phyloP scores from a whole-genome alignment of 1,140 invertebrate species.

The Penaeus vannamei region DNA sequence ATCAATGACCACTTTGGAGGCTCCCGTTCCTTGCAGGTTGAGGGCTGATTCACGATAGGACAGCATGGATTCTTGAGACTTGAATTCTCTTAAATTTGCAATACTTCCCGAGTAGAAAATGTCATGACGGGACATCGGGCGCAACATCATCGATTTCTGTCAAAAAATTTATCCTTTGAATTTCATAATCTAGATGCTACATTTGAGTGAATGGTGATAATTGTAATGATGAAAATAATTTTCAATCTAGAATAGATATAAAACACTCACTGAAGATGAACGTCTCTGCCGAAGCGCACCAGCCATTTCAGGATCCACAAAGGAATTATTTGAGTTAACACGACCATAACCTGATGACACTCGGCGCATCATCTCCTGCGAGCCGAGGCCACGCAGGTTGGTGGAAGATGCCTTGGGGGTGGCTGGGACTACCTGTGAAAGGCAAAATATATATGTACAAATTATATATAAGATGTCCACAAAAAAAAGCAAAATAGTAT shows the following conservation, averaged over 20 bases:
- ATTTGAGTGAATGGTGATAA: neutral
- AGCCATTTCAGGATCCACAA: conserved; percentile 42
- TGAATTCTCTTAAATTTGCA: conserved; percentile 90
- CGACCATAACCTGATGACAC: conserved; percentile 55
- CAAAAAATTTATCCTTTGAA: neutral
- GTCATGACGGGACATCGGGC: conserved; percentile 95
- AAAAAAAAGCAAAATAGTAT: neutral
- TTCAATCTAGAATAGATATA: neutral
- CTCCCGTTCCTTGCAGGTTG: conserved; percentile 75
- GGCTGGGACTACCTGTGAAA: conserved; percentile 58
- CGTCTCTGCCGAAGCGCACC: conserved; percentile 34
- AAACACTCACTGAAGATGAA: conserved; percentile 51
- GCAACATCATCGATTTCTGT: conserved; percentile 78
- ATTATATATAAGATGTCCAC: neutral
- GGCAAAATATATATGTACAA: neutral
- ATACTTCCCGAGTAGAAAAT: conserved; percentile 98
- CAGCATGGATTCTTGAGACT: conserved; percentile 91
- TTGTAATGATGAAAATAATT: neutral
- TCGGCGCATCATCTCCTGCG: conserved; percentile 58
- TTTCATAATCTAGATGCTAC: neutral
- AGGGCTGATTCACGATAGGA: conserved; percentile 88
- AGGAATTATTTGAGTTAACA: conserved; percentile 58
- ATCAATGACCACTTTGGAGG: conserved; percentile 59
- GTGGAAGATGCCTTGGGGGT: conserved; percentile 60
- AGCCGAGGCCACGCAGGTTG: conserved; percentile 53